Base-by-base conservation (phyloP, 53 echinoderm and acorn worm genomes). In the Astropecten irregularis region DNA sequence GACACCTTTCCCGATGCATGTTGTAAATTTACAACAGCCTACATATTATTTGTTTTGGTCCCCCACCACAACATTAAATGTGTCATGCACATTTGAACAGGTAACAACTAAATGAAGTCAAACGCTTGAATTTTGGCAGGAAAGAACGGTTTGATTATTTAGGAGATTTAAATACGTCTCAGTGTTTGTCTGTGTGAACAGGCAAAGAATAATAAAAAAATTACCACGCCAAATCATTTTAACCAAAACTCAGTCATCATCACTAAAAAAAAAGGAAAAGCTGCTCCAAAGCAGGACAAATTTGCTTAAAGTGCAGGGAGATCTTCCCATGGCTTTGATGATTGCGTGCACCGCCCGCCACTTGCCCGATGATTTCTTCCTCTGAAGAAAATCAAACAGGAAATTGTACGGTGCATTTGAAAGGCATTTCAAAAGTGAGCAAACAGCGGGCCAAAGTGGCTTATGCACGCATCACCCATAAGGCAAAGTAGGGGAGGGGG, bases 341-440 rank as follows among this genome's bases (percentile, higher is more conserved):
- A 22, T 4, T 38, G 65, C 65, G 19, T 65, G 7, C 29, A 65
- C 65, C 76, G 58, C 40, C 58, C 11, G 40, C 76, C 21, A 25
- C 73, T 52, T n/a, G 37, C 40, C 57, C 37, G 57, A 37, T 40
- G 10, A 58, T 57, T 58, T 76, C 26, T n/a, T n/a, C 40, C 40
- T 57, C 58, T 9, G 40, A 21, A 57, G 58, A 76, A 65, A 76
- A 18, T 54, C 32, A 31, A 34, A 76, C 76, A 76, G 76, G 76
- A 76, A 76, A 76, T 76, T 76, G 56, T 76, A 76, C 40, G 22
- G 76, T 57, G 58, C 56, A 27, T 76, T 76, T 76, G 76, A 76
- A 57, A 76, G 76, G 76, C 76, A 57, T 35, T 76, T 55, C 56
- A 58, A 58, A 76, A 36, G 76, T 76, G 56, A 58, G 76, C 76